Evolutionary conservation across 35 echinoderm and acorn worm genomes (phyloP).

Genomic region (Holothuria glaberrima): DNA sequence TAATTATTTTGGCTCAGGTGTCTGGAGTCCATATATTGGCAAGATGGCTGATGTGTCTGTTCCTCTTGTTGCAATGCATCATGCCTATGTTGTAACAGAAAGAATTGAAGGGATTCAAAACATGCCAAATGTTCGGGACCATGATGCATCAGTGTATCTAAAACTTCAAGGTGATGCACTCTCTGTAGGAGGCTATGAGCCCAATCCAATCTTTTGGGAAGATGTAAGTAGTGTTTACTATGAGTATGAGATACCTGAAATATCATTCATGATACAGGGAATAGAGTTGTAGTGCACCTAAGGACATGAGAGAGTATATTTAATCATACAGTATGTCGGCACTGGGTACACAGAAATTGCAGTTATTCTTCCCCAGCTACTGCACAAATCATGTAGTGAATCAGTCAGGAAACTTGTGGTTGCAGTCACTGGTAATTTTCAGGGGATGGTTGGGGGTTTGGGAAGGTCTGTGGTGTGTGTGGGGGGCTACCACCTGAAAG

Average conservation of each 20-base stretch:
- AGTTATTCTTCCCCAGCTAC: too few relatives aligned
- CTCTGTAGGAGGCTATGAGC: conserved; percentile 87
- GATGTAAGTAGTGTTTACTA: conserved; percentile 53
- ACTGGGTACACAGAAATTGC: too few relatives aligned
- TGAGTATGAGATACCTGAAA: neutral
- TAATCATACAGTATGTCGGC: too few relatives aligned
- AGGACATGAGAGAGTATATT: too few relatives aligned
- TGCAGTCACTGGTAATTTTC: too few relatives aligned
- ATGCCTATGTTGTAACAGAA: conserved; percentile 91
- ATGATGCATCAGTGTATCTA: conserved; percentile 89
- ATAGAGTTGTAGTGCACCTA: too few relatives aligned
- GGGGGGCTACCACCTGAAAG: too few relatives aligned
- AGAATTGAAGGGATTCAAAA: conserved; percentile 89
- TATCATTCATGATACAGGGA: neutral
- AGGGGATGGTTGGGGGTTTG: too few relatives aligned
- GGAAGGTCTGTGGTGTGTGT: too few relatives aligned
- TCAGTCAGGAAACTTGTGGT: too few relatives aligned
- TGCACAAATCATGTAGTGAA: too few relatives aligned
- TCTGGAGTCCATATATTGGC: conserved; percentile 82
- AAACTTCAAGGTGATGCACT: conserved; percentile 93
- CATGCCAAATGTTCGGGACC: conserved; percentile 94
- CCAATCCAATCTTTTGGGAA: conserved; percentile 89
- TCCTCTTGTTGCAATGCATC: conserved; percentile 79
- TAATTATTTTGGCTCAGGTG: conserved; percentile 46
- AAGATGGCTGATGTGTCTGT: conserved; percentile 77